Percentiles rank a stretch among this genome's conserved stretches.
These are phyloP conservation scores for Holacanthella duospinosa DNA, from an alignment of 2,888 invertebrate genomes.

Conservation along the genomic window DNA sequence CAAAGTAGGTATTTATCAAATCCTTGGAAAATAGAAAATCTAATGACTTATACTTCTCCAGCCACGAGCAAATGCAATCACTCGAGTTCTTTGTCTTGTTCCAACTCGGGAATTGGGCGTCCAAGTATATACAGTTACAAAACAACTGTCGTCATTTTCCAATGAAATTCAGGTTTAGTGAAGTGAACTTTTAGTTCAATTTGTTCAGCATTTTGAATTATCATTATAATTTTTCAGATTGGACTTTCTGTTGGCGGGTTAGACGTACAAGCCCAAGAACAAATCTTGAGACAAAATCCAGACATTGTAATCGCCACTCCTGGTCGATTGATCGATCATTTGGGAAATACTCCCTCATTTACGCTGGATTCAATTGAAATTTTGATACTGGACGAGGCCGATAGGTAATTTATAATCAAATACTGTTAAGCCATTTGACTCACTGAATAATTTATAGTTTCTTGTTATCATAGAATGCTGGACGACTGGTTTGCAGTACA, in stretches of 20 bases:
- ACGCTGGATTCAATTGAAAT: slow-evolving; percentile 82
- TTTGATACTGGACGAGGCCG: slow-evolving; percentile 65
- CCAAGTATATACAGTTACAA: slow-evolving; percentile 90
- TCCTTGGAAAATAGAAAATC: no score
- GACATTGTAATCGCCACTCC: slow-evolving; percentile 98
- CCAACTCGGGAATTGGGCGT: slow-evolving; percentile 96
- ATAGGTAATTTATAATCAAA: no score
- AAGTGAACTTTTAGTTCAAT: no score
- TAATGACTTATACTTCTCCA: slow-evolving; percentile 7
- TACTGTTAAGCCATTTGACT: no score
- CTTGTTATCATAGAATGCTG: no score
- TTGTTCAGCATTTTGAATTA: not conserved
- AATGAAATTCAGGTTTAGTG: slow-evolving; percentile 41
- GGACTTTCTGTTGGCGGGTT: slow-evolving; percentile 79
- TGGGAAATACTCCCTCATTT: slow-evolving; percentile 89
- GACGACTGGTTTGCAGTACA: slow-evolving; percentile 98
- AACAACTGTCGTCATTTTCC: slow-evolving; percentile 80
- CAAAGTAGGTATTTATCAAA: slow-evolving; percentile 58
- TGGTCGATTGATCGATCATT: slow-evolving; percentile 92
- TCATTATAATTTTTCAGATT: slow-evolving; percentile 46
- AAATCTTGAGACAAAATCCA: slow-evolving; percentile 73
- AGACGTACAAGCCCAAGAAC: slow-evolving; percentile 70
- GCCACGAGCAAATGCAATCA: slow-evolving; percentile 45
- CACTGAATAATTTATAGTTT: no score
- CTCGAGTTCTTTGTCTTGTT: slow-evolving; percentile 81